Evolutionary conservation across 2,113 vertebrate species (phyloP).

Genomic region (Monopterus albus): DNA sequence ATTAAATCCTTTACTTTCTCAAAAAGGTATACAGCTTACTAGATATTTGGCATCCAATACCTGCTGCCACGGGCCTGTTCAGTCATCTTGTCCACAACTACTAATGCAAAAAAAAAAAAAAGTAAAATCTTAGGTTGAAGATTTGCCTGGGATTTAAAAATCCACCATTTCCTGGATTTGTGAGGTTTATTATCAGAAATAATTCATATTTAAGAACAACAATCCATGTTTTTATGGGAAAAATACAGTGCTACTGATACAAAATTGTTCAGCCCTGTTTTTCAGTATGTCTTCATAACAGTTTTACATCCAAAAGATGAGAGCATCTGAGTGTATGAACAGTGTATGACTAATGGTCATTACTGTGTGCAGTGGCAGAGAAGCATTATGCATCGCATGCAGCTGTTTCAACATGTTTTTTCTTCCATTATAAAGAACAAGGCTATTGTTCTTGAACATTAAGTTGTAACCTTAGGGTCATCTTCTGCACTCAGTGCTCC

Average conservation of each 20-base stretch:
- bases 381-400: background rate
- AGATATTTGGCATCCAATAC: conserved; percentile 23
- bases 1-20: conserved; percentile 63
- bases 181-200: background rate
- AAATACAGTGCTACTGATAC: background rate
- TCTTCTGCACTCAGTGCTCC: conserved; percentile 1
- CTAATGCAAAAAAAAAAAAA: no score
- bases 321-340: background rate
- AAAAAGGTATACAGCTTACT: conserved; percentile 47
- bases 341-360: conserved; percentile 4
- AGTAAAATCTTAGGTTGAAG: background rate
- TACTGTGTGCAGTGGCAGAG: background rate
- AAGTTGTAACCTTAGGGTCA: conserved; percentile 3
- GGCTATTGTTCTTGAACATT: background rate
- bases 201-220: no score
- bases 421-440: background rate
- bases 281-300: background rate
- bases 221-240: no score
- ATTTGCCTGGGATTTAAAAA: background rate
- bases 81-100: conserved; percentile 28
- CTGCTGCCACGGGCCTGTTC: conserved; percentile 15
- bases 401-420: background rate
- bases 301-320: background rate
- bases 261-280: background rate
- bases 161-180: background rate